Evolutionary conservation across 2,888 invertebrate genomes (phyloP).

Genomic region (Sialis lutaria): DNA sequence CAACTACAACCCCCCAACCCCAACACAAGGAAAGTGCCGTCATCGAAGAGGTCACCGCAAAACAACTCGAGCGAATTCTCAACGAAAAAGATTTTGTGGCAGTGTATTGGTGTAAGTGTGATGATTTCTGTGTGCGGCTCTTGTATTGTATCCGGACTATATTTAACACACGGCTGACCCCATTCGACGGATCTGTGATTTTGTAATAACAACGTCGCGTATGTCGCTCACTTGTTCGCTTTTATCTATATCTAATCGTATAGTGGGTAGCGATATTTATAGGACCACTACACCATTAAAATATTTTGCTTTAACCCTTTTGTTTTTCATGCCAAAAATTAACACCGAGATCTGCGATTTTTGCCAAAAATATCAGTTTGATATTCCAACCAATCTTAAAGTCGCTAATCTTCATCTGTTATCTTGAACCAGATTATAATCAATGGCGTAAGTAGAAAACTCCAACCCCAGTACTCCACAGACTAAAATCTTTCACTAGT

Average conservation of each 20-base stretch:
- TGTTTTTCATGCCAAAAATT: not conserved
- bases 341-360: no score
- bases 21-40: conserved; percentile 35
- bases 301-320: not conserved
- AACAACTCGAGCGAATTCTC: conserved; percentile 77
- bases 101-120: conserved; percentile 89
- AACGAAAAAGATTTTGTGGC: conserved; percentile 87
- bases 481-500: no score
- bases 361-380: no score
- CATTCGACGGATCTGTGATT: no score
- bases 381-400: no score
- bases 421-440: no score
- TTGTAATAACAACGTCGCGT: no score
- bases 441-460: no score
- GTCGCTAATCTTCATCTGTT: no score
- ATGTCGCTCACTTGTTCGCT: not conserved
- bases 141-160: no score
- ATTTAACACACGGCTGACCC: no score
- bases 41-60: conserved; percentile 86
- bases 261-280: not conserved
- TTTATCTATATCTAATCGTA: not conserved
- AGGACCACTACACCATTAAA: not conserved
- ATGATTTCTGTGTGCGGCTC: not conserved
- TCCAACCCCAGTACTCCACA: no score
- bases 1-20: conserved; percentile 15